A percentile compares a stretch with the other conserved stretches of the same genome.
Evolutionary conservation across 2,113 vertebrate genomes (phyloP).

Genomic region (Stegastes partitus): DNA sequence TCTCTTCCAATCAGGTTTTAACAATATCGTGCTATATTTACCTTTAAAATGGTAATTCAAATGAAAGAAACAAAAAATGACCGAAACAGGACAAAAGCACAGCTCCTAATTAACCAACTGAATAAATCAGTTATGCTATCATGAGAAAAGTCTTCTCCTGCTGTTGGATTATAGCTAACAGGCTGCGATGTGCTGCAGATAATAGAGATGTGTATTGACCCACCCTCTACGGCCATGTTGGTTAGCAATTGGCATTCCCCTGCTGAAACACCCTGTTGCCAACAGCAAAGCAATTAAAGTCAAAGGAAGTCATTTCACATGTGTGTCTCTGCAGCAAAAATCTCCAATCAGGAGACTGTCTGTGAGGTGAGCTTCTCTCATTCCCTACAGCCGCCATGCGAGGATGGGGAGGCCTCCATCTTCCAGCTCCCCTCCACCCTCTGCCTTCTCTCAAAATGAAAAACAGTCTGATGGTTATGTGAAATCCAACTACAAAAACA

Average conservation of each 20-base stretch:
- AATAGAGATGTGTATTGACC: conserved; percentile 87
- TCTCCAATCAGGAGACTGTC: conserved; percentile 87
- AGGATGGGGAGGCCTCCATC: conserved; percentile 37
- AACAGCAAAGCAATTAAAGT: conserved; percentile 93
- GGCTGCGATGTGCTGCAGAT: conserved; percentile 77
- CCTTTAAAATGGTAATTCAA: too few relatives aligned
- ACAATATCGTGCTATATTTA: too few relatives aligned
- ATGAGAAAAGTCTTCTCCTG: too few relatives aligned
- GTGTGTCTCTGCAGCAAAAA: conserved; percentile 88
- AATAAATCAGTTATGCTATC: too few relatives aligned
- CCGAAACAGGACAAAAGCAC: too few relatives aligned
- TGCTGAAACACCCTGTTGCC: conserved; percentile 89
- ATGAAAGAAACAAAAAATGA: not conserved
- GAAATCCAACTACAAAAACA: conserved; percentile 86
- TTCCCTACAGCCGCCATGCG: conserved; percentile 43
- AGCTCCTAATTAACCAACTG: too few relatives aligned
- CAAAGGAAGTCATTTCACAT: conserved; percentile 91
- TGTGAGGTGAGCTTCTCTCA: conserved; percentile 72
- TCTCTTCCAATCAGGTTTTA: too few relatives aligned
- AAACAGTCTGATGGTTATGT: conserved; percentile 69
- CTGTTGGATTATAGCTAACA: conserved; percentile 36
- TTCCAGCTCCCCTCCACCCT: conserved; percentile 43
- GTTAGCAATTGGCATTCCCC: conserved; percentile 88
- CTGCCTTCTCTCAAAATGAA: conserved; percentile 81
- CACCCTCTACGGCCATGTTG: conserved; percentile 81